Evolutionary conservation across 35 echinoderm and acorn worm genomes (phyloP), one percentile per base, ranked within the genome.

Genomic region (Lytechinus pictus): DNA sequence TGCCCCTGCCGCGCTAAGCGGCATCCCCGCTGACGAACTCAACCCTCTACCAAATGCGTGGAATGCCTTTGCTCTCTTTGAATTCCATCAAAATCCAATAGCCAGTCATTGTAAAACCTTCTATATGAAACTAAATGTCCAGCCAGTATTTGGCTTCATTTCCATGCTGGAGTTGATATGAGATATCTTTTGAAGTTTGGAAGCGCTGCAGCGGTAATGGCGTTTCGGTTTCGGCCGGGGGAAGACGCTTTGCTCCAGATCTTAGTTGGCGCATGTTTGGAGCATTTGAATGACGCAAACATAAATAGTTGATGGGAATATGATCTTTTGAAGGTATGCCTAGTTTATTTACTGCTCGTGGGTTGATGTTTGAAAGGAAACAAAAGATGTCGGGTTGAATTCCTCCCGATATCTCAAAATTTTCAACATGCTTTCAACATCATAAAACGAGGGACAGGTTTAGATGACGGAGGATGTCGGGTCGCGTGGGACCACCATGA

Each of bases 261-360:
- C 88, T 44, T 44, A 44, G 33, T 44, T 79, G 88, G 52, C 88
- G 88, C 28, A 90, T 52, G 88, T 90, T 54, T 13, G n/a, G 13
- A 9, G 29, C 88, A 52, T 90, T 10, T 90, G 88, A 90, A 90
- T 90, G 88, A 90, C 88, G 88, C n/a, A 90, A 90, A 90, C 88
- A 90, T 90, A 90, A 90, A 90, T 90, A 90, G 28, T 51, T 54
- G 33, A 54, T 44, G 9, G 28, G 27, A 90, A 90, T 52, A 52
- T 54, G 88, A 90, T 90, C 88, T 52, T 44, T 52, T 4, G 10
- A 10, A 54, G 88, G 10, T 54, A 44, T 54, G 88, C 52, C 24
- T 90, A 44, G 88, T 90, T 90, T 90, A 90, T 90, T 90, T 90
- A 90, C 88, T 51, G 28, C 88, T 54, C 88, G 88, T 52, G 88